Conservation (phyloP, 1,140 invertebrate genomes). For the Mesaphorura yosii region DNA sequence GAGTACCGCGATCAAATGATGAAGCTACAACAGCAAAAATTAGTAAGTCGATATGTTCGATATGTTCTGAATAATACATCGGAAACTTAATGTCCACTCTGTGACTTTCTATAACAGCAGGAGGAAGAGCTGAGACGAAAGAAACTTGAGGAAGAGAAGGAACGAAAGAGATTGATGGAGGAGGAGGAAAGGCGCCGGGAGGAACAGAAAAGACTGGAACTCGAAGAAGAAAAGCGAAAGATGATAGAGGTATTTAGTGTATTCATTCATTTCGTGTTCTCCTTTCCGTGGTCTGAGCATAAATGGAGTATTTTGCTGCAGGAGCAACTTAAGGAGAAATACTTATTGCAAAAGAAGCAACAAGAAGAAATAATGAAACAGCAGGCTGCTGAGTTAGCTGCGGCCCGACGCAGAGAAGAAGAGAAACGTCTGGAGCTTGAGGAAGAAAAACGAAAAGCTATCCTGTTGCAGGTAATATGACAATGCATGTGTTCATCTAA, state of each 20-base stretch:
- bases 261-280: not conserved
- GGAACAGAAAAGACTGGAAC: slow-evolving; percentile 24
- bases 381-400: slow-evolving; percentile 13
- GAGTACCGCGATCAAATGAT: slow-evolving; percentile 27
- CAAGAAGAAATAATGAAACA: slow-evolving; percentile 12
- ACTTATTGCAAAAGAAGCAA: slow-evolving; percentile 18
- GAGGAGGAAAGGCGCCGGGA: slow-evolving; percentile 39
- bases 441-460: no score
- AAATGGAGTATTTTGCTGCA: not conserved
- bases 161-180: slow-evolving; percentile 39
- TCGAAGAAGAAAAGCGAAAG: slow-evolving; percentile 31
- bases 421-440: no score
- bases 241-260: slow-evolving; percentile 31
- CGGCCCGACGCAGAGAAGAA: slow-evolving; percentile 19
- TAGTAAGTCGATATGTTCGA: slow-evolving; percentile 18
- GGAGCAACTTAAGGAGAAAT: slow-evolving; percentile 11
- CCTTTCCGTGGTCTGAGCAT: no score
- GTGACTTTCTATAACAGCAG: slow-evolving; percentile 10
- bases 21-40: slow-evolving; percentile 21
- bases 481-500: no score
- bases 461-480: no score
- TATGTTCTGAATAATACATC: no score
- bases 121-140: slow-evolving; percentile 32
- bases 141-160: slow-evolving; percentile 24
- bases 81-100: no score